Percentiles rank a stretch among this genome's conserved stretches.
Evolutionary conservation across 2,888 invertebrate species (phyloP).

Genomic region (Lithophane ornitopus): DNA sequence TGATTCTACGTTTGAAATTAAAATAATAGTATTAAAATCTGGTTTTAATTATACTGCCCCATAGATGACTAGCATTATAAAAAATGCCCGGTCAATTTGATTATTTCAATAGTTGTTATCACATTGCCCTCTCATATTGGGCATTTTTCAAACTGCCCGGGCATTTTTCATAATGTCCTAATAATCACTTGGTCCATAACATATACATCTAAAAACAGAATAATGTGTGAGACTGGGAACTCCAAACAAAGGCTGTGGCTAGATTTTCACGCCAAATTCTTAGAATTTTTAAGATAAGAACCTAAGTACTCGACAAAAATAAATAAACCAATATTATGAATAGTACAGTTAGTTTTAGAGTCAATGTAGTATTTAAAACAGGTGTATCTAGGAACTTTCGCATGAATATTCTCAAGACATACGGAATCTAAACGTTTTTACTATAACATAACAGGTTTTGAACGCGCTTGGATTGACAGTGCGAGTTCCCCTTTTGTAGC

Average conservation of each 20-base stretch:
- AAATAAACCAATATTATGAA: no score
- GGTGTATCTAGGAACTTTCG: not conserved
- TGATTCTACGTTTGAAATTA: no score
- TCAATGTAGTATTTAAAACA: not conserved
- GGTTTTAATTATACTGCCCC: no score
- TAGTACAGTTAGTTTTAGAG: not conserved
- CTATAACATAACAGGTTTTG: not conserved
- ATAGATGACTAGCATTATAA: no score
- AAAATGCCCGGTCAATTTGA: no score
- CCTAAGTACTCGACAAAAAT: not conserved
- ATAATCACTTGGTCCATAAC: no score
- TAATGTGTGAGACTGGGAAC: constrained; percentile 15
- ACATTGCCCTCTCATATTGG: no score
- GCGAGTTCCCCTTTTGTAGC: not conserved
- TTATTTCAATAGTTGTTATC: no score
- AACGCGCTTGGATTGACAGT: not conserved
- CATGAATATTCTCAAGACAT: not conserved
- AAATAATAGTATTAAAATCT: no score
- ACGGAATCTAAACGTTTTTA: not conserved
- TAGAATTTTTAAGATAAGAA: not conserved
- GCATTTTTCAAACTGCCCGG: no score
- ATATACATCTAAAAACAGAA: no score
- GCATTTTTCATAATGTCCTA: no score
- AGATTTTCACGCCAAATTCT: not conserved
- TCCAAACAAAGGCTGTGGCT: not conserved